Base-by-base conservation (phyloP, 2,113 vertebrate genomes). In the Chlorodrepanis virens region DNA sequence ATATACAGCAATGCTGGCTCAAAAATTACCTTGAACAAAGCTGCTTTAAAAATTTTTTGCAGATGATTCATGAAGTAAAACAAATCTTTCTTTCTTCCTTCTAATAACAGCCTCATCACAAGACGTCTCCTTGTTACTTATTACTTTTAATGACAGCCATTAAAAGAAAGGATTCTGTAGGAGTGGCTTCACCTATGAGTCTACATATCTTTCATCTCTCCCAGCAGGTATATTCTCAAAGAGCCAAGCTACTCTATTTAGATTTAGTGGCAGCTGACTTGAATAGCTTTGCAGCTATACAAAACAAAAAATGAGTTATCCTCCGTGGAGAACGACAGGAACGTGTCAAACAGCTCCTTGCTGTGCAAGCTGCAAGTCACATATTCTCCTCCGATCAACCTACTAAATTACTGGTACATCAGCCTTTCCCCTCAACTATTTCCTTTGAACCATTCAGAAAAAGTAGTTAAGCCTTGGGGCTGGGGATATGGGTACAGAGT, bases 61-160 rank as follows among this genome's bases (percentile, higher is more conserved):
- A 84, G 53, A 84, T 93, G 93, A 94, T 87, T 96, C 86, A 95
- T 60, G 65, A 91, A 91, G 89, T 52, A 75, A 94, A 90, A 75
- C 77, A 87, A 87, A 71, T 37, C 69, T 84, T 87, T 76, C 53
- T 82, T 94, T 87, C 11, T 71, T 91, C 52, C 33, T 37, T 78
- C 64, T 83, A 92, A 71, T 64, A 92, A 87, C 56, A 84, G 44
- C 49, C 53, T 89, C 50, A 86, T 88, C 82, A 90, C 90, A 93
- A 95, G 85, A 81, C 6, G 45, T 76, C 68, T 88, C 19, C 39
- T 78, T 23, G 27, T 78, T 52, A 92, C 80, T 72, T 88, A 79
- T 49, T 93, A 76, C 63, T 81, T 81, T 59, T 89, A 69, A 59
- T 85, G 78, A 93, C 74, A 94, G 76, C 5, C 27, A 52, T 65